Evolutionary conservation across 2,113 vertebrate species (phyloP), one percentile per base, ranked within the genome.

Genomic region (Neolamprologus sp.): DNA sequence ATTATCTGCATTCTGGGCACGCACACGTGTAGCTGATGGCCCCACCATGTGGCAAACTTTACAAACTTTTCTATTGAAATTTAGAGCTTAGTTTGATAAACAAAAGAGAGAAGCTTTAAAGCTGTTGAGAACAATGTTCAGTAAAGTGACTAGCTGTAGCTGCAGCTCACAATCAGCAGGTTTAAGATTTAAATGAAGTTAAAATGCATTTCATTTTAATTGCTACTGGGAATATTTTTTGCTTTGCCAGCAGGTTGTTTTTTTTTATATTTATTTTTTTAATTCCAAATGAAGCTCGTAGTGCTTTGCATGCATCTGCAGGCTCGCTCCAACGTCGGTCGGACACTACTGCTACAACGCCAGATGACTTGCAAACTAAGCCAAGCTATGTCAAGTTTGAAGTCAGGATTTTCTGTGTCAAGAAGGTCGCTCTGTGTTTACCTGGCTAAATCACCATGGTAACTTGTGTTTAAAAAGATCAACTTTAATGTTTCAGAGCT

Each of bases 291-390:
- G 63, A 71, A 71, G 35, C 35, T 71, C 2, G n/a, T 23, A 42
- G 65, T 14, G 65, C 37, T 71, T 40, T 71, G 11, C 65, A 42
- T 73, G 37, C 37, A 37, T 37, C 60, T 37, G 19, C 10, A 0
- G 10, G 60, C 60, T 65, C 1, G 4, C 33, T 65, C 0, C 33
- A 8, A 9, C 12, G 5, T 71, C 4, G 2, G n/a, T 7, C 1
- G n/a, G 21, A 16, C 11, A 40, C 65, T 26, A 9, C 35, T 42
- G 7, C 63, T 21, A 1, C 11, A 13, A 68, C 1, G 11, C 63
- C 35, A 40, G 11, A 21, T 68, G 63, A 40, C 63, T 68, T 51
- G 3, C 3, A 35, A 35, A 42, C 10, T 65, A 65, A 5, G 19
- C 33, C 10, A 19, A 37, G 33, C 30, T 37, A 37, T 68, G 33